phyloP scores from a whole-genome alignment of 2,888 invertebrate species.

The Lasioglossum malachurum region DNA sequence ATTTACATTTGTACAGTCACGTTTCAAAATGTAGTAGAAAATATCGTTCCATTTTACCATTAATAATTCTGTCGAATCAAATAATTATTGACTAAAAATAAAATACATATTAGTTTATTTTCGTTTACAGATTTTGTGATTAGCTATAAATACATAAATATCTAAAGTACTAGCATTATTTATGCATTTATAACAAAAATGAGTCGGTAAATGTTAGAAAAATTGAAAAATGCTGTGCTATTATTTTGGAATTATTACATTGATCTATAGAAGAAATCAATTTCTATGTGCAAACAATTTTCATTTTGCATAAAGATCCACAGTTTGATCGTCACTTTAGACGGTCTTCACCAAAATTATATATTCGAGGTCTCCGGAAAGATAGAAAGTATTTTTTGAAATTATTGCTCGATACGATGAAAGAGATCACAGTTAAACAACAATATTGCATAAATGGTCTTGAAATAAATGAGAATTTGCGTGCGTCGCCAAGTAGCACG shows the following conservation, averaged over 20 bases:
- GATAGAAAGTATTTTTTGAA: background rate
- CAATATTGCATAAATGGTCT: constrained; percentile 8
- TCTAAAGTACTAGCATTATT: background rate
- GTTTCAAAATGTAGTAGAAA: background rate
- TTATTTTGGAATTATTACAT: background rate
- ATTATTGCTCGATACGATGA: constrained; percentile 7
- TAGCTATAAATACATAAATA: background rate
- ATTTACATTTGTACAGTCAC: background rate
- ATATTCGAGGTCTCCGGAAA: background rate
- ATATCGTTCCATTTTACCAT: background rate
- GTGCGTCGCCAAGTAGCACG: constrained; percentile 48
- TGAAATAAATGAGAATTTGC: constrained; percentile 66
- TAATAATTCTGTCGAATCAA: background rate
- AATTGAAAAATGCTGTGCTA: background rate
- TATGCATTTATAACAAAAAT: background rate
- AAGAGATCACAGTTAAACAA: constrained; percentile 51
- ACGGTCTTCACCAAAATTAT: background rate
- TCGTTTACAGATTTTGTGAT: background rate
- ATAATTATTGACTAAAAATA: background rate
- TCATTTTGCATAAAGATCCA: background rate
- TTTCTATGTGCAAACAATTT: background rate
- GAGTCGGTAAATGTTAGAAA: background rate
- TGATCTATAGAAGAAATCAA: background rate
- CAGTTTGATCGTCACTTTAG: background rate
- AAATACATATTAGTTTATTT: background rate